These are phyloP conservation scores for Graptemys geographica DNA, from an alignment of 2,797 vertebrate genomes.

Conservation along the genomic window DNA sequence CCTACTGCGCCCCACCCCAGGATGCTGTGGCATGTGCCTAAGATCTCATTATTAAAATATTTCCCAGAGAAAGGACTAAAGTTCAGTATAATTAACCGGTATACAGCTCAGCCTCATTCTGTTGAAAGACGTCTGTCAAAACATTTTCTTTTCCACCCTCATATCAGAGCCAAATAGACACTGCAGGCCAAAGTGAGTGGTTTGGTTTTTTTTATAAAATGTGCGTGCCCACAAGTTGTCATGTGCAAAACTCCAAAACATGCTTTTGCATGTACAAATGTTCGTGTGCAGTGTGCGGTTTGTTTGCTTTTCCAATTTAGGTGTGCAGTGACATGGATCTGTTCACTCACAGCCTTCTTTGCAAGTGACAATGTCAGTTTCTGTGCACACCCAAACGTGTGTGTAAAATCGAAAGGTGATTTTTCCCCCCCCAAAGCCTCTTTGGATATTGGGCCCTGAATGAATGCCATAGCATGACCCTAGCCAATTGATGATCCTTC, in stretches of 20 bases:
- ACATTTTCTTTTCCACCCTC: background rate
- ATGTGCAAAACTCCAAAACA: background rate
- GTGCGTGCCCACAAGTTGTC: background rate
- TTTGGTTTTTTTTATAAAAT: background rate
- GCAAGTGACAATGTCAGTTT: background rate
- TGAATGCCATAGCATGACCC: background rate
- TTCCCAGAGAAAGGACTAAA: background rate
- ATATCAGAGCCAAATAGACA: background rate
- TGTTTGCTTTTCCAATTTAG: background rate
- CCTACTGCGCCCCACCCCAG: background rate
- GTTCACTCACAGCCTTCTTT: background rate
- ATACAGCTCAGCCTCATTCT: background rate
- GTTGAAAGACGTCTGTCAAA: background rate
- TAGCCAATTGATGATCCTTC: background rate
- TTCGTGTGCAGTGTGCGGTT: background rate
- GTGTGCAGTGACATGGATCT: background rate
- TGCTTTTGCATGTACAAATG: background rate
- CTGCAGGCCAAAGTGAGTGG: background rate
- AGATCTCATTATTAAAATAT: background rate
- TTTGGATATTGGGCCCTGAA: background rate
- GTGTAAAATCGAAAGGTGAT: background rate
- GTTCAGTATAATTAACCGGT: background rate
- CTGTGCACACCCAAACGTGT: background rate
- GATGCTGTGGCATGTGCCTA: background rate
- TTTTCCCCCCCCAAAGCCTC: background rate